A percentile compares a stretch with the other conserved stretches of the same genome.
phyloP scores from a whole-genome alignment of 1,140 invertebrate genomes.

The Drosophila fuyamai region DNA sequence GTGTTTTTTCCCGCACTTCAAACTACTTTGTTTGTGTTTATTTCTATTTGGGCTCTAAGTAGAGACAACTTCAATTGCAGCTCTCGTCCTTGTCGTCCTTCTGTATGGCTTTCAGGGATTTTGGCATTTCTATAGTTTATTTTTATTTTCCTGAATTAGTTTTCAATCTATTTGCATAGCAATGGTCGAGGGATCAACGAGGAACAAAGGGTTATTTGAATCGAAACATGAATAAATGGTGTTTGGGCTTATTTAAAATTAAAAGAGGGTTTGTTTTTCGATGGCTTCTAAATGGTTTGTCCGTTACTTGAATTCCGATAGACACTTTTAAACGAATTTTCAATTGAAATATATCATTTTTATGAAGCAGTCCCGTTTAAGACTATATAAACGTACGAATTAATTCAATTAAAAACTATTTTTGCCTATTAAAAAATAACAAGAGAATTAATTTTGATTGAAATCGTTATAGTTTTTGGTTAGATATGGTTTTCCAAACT shows the following conservation, averaged over 20 bases:
- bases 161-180: slow-evolving; percentile 9
- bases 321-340: too few relatives aligned
- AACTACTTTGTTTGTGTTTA: slow-evolving; percentile 64
- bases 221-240: neutral
- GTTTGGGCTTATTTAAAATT: neutral
- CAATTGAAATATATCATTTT: too few relatives aligned
- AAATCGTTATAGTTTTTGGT: too few relatives aligned
- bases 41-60: slow-evolving; percentile 54
- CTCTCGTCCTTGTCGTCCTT: slow-evolving; percentile 19
- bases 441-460: too few relatives aligned
- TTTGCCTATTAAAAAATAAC: too few relatives aligned
- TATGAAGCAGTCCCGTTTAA: too few relatives aligned
- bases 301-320: too few relatives aligned
- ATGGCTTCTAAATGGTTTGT: neutral
- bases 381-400: too few relatives aligned
- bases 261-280: neutral
- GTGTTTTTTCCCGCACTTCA: slow-evolving; percentile 52
- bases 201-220: slow-evolving; percentile 4
- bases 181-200: neutral
- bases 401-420: too few relatives aligned
- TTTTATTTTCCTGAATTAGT: slow-evolving; percentile 36
- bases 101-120: slow-evolving; percentile 16
- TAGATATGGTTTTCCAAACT: too few relatives aligned
- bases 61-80: slow-evolving; percentile 36
- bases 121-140: slow-evolving; percentile 32